These are phyloP conservation scores for Drosophila neotestacea DNA, from an alignment of 2,888 invertebrate genomes.

Conservation along the genomic window DNA sequence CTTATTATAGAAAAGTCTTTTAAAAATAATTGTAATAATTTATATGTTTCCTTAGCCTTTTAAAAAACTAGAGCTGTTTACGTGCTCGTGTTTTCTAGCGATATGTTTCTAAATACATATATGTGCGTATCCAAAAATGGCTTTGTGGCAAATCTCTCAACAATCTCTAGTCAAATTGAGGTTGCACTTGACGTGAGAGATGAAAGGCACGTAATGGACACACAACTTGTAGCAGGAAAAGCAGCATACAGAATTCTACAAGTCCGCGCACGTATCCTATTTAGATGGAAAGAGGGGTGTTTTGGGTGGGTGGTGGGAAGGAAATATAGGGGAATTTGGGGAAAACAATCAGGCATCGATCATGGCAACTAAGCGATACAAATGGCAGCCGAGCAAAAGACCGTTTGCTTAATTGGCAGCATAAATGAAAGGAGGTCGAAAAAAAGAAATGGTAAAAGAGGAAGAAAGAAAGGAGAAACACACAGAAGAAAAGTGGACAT, in stretches of 20 bases:
- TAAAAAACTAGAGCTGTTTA: constrained; percentile 1
- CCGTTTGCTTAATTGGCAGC: constrained; percentile 32
- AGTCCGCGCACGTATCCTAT: constrained; percentile 39
- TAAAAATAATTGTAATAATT: neutral
- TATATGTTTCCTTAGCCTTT: neutral
- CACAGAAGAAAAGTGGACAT: neutral
- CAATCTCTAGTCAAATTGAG: constrained; percentile 25
- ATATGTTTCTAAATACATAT: constrained; percentile 3
- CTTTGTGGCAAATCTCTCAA: constrained; percentile 16
- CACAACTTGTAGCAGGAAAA: constrained; percentile 6
- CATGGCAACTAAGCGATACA: constrained; percentile 38
- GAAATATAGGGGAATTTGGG: neutral
- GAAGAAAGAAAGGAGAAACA: too few relatives aligned
- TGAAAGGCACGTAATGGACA: constrained; percentile 26
- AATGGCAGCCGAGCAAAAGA: constrained; percentile 15
- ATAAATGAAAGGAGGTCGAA: constrained; percentile 6
- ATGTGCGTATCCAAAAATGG: neutral
- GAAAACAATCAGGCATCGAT: constrained; percentile 44
- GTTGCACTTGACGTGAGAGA: constrained; percentile 14
- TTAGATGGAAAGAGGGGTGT: neutral
- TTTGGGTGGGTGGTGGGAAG: neutral
- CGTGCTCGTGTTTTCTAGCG: constrained; percentile 8
- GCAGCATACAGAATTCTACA: constrained; percentile 8
- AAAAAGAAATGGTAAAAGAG: too few relatives aligned
- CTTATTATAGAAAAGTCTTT: too few relatives aligned